A percentile compares a stretch with the other conserved stretches of the same genome.
phyloP scores from a whole-genome alignment of 2,888 invertebrate genomes.

The Latrodectus elegans region DNA sequence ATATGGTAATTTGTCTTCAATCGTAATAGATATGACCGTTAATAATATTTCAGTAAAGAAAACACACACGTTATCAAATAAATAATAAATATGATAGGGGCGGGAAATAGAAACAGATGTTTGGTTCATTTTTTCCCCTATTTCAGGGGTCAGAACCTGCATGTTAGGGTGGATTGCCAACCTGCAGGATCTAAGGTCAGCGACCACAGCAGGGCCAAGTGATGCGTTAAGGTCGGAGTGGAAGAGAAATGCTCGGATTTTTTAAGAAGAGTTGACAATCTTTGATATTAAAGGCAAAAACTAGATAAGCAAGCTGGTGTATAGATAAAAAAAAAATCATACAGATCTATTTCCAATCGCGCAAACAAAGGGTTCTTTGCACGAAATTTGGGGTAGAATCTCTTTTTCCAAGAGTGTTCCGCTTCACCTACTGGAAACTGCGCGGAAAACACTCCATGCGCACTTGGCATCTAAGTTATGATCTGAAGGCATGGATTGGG shows the following conservation, averaged over 20 bases:
- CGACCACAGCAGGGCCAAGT: neutral
- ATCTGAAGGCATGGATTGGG: neutral
- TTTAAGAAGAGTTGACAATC: neutral
- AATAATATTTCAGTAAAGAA: no score
- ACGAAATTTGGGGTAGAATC: neutral
- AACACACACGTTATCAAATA: no score
- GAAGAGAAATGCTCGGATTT: neutral
- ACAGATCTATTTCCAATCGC: neutral
- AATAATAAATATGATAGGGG: no score
- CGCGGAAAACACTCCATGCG: neutral
- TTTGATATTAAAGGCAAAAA: neutral
- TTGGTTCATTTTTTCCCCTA: no score
- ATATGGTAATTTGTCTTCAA: no score
- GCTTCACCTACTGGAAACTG: constrained; percentile 4
- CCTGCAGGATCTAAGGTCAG: neutral
- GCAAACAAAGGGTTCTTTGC: neutral
- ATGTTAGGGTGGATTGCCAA: neutral
- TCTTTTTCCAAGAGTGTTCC: neutral
- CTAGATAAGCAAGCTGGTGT: neutral
- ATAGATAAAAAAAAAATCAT: neutral
- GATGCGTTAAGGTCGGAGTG: neutral
- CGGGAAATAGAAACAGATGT: no score
- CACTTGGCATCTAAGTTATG: neutral
- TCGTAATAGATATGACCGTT: no score
- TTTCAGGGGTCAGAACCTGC: no score